Percentiles rank a stretch among this genome's conserved stretches.
Conservation (phyloP, 2,113 vertebrate genomes). For the Ammospiza nelsoni region DNA sequence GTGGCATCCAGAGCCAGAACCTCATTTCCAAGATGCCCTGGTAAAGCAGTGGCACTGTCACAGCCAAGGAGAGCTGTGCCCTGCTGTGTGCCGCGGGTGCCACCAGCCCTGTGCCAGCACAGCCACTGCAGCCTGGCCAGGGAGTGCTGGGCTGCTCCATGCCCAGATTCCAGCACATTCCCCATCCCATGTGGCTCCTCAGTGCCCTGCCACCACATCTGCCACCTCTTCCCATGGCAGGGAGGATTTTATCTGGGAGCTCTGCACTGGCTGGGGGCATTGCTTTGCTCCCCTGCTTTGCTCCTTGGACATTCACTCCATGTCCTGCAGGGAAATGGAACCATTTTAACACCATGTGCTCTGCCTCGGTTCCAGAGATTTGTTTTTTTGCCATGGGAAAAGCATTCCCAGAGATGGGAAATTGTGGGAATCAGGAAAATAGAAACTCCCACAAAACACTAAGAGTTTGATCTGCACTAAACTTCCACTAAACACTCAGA, state of each 20-base stretch:
- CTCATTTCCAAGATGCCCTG: not conserved
- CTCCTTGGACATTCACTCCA: not conserved
- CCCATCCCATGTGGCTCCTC: not conserved
- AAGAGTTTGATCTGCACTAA: not conserved
- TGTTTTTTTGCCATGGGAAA: not conserved
- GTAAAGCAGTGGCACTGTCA: not conserved
- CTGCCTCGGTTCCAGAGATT: not conserved
- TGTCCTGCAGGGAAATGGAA: not conserved
- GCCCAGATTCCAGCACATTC: not conserved
- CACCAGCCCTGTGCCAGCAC: not conserved
- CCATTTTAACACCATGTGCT: accelerated
- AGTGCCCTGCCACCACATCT: not conserved
- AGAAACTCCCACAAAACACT: not conserved
- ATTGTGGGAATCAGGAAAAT: not conserved
- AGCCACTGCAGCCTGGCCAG: not conserved
- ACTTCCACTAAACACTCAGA: not conserved
- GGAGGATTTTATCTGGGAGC: not conserved
- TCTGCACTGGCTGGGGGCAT: too few species aligned
- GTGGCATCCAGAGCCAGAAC: not conserved
- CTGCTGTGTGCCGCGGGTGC: not conserved
- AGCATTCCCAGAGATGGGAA: not conserved
- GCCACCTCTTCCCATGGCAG: not conserved
- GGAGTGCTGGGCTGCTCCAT: not conserved
- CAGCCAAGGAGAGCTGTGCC: not conserved
- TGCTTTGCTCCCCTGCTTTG: not conserved